phyloP scores from a whole-genome alignment of 2,797 vertebrate species.

The Alectoris magna region DNA sequence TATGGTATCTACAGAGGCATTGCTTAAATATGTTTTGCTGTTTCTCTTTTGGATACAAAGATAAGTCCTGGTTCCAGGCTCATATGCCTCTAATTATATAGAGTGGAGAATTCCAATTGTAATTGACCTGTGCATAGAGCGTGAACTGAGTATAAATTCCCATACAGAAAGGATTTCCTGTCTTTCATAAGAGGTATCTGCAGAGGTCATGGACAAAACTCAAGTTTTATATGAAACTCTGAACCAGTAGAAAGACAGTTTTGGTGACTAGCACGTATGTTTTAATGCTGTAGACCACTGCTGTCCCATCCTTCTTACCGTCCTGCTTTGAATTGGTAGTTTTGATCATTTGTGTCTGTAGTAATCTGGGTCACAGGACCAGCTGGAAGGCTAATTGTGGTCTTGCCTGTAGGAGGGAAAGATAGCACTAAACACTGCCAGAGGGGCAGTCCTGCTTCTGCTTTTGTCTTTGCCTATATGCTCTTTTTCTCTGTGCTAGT shows the following conservation, averaged over 20 bases:
- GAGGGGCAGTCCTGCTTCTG: not conserved
- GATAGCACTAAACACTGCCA: not conserved
- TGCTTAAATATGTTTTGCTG: not conserved
- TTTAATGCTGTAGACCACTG: not conserved
- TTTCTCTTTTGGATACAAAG: constrained; percentile 24
- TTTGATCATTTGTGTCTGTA: not conserved
- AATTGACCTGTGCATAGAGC: not conserved
- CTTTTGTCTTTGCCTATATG: not conserved
- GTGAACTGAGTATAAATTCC: not conserved
- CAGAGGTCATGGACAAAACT: not conserved
- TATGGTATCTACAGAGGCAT: not conserved
- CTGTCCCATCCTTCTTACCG: not conserved
- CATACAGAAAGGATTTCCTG: constrained; percentile 3
- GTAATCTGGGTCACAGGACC: not conserved
- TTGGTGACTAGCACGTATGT: not conserved
- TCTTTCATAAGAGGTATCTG: not conserved
- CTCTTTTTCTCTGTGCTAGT: not conserved
- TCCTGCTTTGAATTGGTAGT: not conserved
- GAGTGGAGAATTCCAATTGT: constrained; percentile 10
- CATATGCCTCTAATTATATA: not conserved
- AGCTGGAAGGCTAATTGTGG: not conserved
- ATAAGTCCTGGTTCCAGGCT: constrained; percentile 17
- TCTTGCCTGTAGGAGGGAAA: not conserved
- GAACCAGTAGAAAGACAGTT: not conserved
- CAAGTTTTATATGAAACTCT: not conserved